Conservation (phyloP, 2,113 vertebrate genomes). For the Gracilinanus agilis region DNA sequence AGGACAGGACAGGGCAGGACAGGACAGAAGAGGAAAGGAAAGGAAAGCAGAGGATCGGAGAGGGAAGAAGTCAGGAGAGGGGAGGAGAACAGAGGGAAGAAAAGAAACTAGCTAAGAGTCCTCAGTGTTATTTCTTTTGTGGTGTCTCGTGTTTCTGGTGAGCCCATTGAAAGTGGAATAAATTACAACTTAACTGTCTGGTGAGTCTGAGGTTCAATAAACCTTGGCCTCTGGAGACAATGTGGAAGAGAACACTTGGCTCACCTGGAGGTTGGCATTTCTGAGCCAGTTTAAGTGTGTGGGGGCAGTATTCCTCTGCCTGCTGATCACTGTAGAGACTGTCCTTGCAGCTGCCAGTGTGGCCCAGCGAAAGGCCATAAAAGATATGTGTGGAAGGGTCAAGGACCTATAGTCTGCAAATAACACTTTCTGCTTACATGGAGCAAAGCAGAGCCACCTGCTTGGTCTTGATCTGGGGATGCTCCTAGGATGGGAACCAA, state of each 20-base stretch:
- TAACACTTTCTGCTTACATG: conserved; percentile 21
- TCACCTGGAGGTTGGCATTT: neutral
- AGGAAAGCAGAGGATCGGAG: no score
- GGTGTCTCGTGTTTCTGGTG: neutral
- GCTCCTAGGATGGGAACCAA: neutral
- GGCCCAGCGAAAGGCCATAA: neutral
- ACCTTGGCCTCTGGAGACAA: neutral
- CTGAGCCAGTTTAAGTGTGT: neutral
- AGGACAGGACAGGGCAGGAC: neutral
- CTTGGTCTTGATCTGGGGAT: neutral
- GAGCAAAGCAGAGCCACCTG: conserved; percentile 5
- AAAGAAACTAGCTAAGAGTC: neutral
- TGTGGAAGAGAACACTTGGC: neutral
- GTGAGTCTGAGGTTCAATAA: neutral
- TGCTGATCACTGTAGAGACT: neutral
- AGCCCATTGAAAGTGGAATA: neutral
- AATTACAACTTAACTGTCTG: conserved; percentile 18
- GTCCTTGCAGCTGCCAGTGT: neutral
- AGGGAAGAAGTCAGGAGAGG: neutral
- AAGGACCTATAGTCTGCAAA: neutral
- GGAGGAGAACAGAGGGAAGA: neutral
- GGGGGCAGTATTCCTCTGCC: neutral
- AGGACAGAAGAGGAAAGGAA: neutral
- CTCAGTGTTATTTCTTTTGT: neutral
- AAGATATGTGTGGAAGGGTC: neutral